phyloP scores from a whole-genome alignment of 2,888 invertebrate species.

The Eristalinus aeneus region DNA sequence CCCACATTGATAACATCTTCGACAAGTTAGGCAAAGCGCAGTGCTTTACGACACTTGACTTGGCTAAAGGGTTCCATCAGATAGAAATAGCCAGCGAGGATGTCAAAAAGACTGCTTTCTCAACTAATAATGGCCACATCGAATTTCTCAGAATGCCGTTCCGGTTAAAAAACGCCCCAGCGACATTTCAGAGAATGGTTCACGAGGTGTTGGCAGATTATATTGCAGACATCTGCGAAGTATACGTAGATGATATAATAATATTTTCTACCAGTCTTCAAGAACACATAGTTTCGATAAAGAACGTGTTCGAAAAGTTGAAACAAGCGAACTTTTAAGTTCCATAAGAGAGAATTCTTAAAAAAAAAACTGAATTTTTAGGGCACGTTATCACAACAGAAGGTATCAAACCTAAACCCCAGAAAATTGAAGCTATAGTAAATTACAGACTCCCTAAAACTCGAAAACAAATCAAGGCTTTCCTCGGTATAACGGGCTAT shows the following conservation, averaged over 20 bases:
- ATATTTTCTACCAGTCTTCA: conserved; percentile 37
- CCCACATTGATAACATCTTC: no score
- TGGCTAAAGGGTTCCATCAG: no score
- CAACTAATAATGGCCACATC: conserved; percentile 52
- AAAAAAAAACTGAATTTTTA: neutral
- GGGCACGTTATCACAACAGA: neutral
- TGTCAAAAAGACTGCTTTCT: conserved; percentile 72
- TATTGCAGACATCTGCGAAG: conserved; percentile 65
- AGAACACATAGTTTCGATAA: conserved; percentile 3
- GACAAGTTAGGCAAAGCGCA: no score
- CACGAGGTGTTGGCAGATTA: conserved; percentile 72
- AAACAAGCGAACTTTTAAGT: conserved; percentile 1
- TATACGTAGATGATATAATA: conserved; percentile 60
- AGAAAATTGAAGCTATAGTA: neutral
- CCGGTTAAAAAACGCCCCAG: conserved; percentile 56
- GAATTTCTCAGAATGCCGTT: conserved; percentile 68
- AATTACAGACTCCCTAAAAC: neutral
- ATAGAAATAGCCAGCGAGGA: no score
- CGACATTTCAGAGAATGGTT: conserved; percentile 61
- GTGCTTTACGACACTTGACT: no score
- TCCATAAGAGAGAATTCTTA: neutral
- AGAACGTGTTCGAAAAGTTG: neutral
- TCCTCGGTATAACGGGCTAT: neutral
- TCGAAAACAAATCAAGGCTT: neutral
- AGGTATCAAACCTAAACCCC: neutral